phyloP scores from a whole-genome alignment of 37 sponge, comb jelly and placozoan species.

The Aphrocallistes beatrix region DNA sequence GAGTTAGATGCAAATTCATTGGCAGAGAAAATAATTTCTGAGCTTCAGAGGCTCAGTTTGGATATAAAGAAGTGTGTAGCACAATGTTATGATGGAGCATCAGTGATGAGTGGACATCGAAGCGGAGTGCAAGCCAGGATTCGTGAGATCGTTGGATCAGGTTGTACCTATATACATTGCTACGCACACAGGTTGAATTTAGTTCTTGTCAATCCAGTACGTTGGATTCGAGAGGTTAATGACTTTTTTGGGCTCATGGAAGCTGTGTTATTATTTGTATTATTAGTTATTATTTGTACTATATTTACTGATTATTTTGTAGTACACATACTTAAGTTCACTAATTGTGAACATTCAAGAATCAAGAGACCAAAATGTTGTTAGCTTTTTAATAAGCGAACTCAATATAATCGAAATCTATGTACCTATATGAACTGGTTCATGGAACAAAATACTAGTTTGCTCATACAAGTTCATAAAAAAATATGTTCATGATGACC shows the following conservation, averaged over 20 bases:
- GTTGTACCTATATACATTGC: conserved; percentile 21
- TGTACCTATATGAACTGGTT: too few species aligned
- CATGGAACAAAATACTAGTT: too few species aligned
- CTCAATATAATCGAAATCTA: too few species aligned
- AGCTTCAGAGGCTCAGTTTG: conserved; percentile 22
- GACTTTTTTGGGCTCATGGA: conserved; percentile 24
- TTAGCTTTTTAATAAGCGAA: too few species aligned
- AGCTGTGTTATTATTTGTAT: too few species aligned
- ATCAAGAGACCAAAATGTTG: too few species aligned
- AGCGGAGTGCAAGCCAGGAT: conserved; percentile 24
- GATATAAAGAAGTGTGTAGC: conserved; percentile 16
- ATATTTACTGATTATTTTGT: too few species aligned
- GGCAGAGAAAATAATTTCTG: conserved; percentile 21
- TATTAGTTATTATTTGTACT: too few species aligned
- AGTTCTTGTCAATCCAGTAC: conserved; percentile 20
- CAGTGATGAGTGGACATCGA: conserved; percentile 19
- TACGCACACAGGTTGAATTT: conserved; percentile 26
- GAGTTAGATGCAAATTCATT: conserved; percentile 29
- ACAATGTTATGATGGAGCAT: conserved; percentile 29
- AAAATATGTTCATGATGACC: too few species aligned
- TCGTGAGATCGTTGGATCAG: conserved; percentile 20
- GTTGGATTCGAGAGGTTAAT: background rate
- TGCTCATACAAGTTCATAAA: too few species aligned
- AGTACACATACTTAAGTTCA: too few species aligned
- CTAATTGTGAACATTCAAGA: too few species aligned